phyloP scores from a whole-genome alignment of 2,797 vertebrate species.

The Picus viridis region DNA sequence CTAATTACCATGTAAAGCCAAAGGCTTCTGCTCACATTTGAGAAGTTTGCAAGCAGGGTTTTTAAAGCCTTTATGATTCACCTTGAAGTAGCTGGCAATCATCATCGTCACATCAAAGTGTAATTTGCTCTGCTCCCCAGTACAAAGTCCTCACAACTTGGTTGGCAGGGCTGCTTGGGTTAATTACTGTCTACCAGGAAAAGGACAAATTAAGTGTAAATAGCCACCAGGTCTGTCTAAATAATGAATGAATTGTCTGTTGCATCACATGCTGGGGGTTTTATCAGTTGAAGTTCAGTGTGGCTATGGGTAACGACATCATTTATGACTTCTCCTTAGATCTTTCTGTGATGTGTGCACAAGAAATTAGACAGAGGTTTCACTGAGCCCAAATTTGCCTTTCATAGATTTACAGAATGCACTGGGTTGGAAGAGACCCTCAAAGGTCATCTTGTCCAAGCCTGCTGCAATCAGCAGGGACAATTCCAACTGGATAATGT shows the following conservation, averaged over 20 bases:
- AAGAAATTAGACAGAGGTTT: background rate
- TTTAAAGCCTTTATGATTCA: slow-evolving; percentile 34
- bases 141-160: background rate
- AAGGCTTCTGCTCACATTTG: slow-evolving; percentile 27
- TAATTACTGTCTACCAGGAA: slow-evolving; percentile 47
- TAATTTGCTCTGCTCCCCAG: slow-evolving; percentile 28
- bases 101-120: background rate
- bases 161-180: slow-evolving; percentile 13
- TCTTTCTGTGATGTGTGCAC: background rate
- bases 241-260: background rate
- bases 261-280: background rate
- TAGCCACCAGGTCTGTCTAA: background rate
- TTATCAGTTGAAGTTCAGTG: background rate
- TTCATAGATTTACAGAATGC: no score
- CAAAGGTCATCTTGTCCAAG: no score
- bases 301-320: background rate
- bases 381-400: background rate
- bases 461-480: no score
- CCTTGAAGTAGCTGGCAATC: slow-evolving; percentile 55
- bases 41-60: background rate
- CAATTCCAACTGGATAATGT: no score
- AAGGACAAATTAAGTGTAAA: slow-evolving; percentile 36
- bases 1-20: slow-evolving; percentile 51
- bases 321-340: background rate
- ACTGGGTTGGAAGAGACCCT: no score